Evolutionary conservation across 2,113 vertebrate genomes (phyloP).

Genomic region (Capra hircus): DNA sequence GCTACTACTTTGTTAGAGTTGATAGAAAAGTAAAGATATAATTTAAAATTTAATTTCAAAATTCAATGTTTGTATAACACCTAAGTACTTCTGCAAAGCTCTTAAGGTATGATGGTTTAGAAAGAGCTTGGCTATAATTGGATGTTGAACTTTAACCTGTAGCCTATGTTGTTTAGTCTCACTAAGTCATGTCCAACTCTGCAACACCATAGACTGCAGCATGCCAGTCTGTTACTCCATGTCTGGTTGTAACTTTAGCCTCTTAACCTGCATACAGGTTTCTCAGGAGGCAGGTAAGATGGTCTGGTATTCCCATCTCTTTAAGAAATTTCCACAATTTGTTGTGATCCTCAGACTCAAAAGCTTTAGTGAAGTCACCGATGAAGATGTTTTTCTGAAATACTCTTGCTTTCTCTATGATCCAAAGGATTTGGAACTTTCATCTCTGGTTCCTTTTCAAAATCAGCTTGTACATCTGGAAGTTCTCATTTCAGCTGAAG

Average conservation of each 20-base stretch:
- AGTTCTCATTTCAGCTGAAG: neutral
- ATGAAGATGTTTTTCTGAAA: neutral
- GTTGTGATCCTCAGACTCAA: neutral
- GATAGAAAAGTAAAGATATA: neutral
- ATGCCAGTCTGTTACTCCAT: neutral
- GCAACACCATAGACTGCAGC: neutral
- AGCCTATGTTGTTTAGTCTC: neutral
- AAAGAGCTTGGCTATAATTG: neutral
- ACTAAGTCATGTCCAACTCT: neutral
- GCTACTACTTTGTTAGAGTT: neutral
- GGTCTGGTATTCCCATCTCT: neutral
- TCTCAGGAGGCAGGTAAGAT: neutral
- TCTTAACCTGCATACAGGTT: neutral
- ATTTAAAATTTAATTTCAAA: conserved; percentile 9
- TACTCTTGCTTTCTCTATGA: neutral
- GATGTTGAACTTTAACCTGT: neutral
- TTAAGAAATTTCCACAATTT: neutral
- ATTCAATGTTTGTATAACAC: neutral
- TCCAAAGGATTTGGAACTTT: neutral
- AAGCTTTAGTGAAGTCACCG: neutral
- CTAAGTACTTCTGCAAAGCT: neutral
- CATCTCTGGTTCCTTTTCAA: neutral
- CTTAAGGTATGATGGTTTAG: neutral
- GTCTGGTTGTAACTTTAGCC: neutral
- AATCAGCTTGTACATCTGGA: neutral